Evolutionary conservation across 2,113 vertebrate genomes (phyloP).

Genomic region (Halichoeres trimaculatus): DNA sequence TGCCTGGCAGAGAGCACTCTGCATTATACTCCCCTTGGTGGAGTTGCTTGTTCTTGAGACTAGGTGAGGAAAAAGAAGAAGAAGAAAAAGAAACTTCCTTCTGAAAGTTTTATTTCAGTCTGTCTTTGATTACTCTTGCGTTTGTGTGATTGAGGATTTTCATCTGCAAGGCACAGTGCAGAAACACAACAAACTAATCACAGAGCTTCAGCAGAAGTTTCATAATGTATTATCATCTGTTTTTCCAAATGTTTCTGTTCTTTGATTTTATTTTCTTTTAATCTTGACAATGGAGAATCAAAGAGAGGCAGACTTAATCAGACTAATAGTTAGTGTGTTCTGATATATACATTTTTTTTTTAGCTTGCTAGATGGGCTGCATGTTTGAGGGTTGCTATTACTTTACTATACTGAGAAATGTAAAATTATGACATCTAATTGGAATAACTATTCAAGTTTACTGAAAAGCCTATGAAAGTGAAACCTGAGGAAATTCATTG

Average conservation of each 20-base stretch:
- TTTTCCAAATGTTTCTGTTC: slow-evolving; percentile 6
- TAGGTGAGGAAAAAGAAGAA: slow-evolving; percentile 17
- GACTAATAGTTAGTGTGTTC: no score
- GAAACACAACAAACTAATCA: slow-evolving; percentile 59
- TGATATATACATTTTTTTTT: no score
- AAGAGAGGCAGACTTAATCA: background rate
- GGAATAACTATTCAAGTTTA: background rate
- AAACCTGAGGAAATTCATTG: background rate
- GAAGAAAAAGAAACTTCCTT: slow-evolving; percentile 39
- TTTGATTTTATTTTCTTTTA: background rate
- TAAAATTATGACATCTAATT: background rate
- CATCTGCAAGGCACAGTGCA: slow-evolving; percentile 31
- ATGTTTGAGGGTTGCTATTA: background rate
- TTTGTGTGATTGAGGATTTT: slow-evolving; percentile 48
- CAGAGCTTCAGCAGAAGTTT: slow-evolving; percentile 36
- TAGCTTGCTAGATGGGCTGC: slow-evolving; percentile 6
- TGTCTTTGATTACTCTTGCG: slow-evolving; percentile 63
- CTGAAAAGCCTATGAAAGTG: background rate
- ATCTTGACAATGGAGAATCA: slow-evolving; percentile 41
- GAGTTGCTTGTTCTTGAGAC: slow-evolving; percentile 51
- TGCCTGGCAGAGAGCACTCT: slow-evolving; percentile 62
- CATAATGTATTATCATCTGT: slow-evolving; percentile 21
- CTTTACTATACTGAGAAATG: background rate
- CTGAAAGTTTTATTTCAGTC: slow-evolving; percentile 58
- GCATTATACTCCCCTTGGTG: slow-evolving; percentile 61